phyloP scores from a whole-genome alignment of 92 coral and sea anemone genomes.

The Phymanthus crucifer region DNA sequence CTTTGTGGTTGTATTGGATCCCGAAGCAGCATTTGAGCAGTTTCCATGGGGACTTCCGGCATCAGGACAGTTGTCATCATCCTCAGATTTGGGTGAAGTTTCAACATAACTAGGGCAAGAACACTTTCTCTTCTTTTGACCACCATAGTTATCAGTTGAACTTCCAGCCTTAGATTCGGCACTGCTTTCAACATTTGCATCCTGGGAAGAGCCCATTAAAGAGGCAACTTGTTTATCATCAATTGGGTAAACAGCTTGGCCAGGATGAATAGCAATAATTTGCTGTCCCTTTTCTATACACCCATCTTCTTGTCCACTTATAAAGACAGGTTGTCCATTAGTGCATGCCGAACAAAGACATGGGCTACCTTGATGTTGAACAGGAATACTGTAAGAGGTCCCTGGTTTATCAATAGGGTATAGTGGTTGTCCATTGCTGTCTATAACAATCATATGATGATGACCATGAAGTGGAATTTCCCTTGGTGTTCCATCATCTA shows the following conservation, averaged over 20 bases:
- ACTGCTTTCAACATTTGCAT: background rate
- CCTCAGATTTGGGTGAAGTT: slow-evolving; percentile 5
- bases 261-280: slow-evolving; percentile 29
- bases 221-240: slow-evolving; percentile 26
- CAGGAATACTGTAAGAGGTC: slow-evolving; percentile 25
- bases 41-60: slow-evolving; percentile 11
- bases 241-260: slow-evolving; percentile 28
- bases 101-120: slow-evolving; percentile 2
- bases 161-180: slow-evolving; percentile 11
- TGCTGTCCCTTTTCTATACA: slow-evolving; percentile 30
- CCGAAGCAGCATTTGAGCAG: slow-evolving; percentile 10
- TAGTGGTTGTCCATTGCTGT: slow-evolving; percentile 60
- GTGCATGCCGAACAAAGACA: slow-evolving; percentile 37
- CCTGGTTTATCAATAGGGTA: slow-evolving; percentile 42
- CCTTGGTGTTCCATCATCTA: slow-evolving; percentile 21
- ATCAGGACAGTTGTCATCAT: background rate
- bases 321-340: slow-evolving; percentile 24
- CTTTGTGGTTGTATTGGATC: slow-evolving; percentile 7
- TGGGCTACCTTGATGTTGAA: slow-evolving; percentile 29
- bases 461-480: slow-evolving; percentile 32
- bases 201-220: background rate
- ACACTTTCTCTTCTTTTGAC: slow-evolving; percentile 16
- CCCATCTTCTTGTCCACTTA: slow-evolving; percentile 12
- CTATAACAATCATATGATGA: slow-evolving; percentile 49
- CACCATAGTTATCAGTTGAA: background rate